Evolutionary conservation across 2,113 vertebrate species (phyloP).

Genomic region (Pan troglodytes): NHGRI_mPanTro3-v2.1_pri NC_072401.2:138005001-138005500

Average conservation of each 20-base stretch:
- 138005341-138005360: not conserved
- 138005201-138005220: not conserved
- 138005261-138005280: not conserved
- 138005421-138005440: not conserved
- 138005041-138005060: not conserved
- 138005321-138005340: not conserved
- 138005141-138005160: not conserved
- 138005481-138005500: not conserved
- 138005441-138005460: not conserved
- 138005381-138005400: not conserved
- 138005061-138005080: not conserved
- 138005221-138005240: not conserved
- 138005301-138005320: not conserved
- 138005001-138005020: not conserved
- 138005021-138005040: not conserved
- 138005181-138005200: not conserved
- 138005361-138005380: not conserved
- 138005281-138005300: not conserved
- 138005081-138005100: not conserved
- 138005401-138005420: not conserved
- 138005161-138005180: not conserved
- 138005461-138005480: not conserved
- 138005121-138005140: not conserved
- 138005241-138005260: not conserved
- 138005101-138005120: not conserved